Conservation (phyloP, 2,888 invertebrate genomes). For the Apoda limacodes region DNA sequence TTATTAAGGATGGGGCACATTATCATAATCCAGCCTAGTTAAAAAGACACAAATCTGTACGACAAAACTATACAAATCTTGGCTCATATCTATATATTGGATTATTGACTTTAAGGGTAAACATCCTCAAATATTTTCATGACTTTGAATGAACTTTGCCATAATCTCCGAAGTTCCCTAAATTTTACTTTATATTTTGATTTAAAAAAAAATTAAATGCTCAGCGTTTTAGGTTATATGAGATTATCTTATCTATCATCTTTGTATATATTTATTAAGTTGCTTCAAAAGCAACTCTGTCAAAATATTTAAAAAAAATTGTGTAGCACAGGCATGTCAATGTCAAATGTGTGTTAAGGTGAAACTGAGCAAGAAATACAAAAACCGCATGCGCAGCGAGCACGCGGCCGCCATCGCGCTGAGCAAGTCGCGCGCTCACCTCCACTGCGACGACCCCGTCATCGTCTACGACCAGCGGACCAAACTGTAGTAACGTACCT, state of each 20-base stretch:
- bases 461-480: slow-evolving; percentile 87
- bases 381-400: slow-evolving; percentile 84
- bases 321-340: background rate
- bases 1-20: too few species aligned
- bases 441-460: slow-evolving; percentile 82
- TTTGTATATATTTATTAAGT: background rate
- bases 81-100: too few species aligned
- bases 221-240: background rate
- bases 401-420: slow-evolving; percentile 87
- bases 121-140: too few species aligned
- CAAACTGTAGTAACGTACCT: slow-evolving; percentile 73
- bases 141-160: too few species aligned
- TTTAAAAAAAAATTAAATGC: background rate
- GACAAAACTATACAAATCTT: too few species aligned
- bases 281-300: background rate
- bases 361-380: slow-evolving; percentile 81
- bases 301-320: background rate
- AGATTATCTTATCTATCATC: background rate
- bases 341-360: slow-evolving; percentile 56
- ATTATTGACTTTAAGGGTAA: too few species aligned
- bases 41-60: too few species aligned
- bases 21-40: too few species aligned
- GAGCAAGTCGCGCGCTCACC: slow-evolving; percentile 76
- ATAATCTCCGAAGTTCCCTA: too few species aligned
- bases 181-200: too few species aligned